Conservation (phyloP, 2,888 invertebrate species). For the Ernsta delagoae region DNA sequence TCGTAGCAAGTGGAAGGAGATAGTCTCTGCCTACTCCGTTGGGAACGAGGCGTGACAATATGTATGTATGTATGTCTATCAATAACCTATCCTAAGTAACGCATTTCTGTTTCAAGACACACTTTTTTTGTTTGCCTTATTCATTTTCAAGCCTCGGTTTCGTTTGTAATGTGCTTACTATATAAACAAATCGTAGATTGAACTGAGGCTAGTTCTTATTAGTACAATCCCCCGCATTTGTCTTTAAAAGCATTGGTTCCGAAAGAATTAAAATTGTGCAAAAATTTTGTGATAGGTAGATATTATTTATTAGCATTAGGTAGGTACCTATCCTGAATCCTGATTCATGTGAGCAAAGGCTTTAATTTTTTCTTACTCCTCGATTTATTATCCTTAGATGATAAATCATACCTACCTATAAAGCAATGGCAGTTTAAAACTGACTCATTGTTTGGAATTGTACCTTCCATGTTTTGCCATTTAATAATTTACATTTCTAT, state of each 20-base stretch:
- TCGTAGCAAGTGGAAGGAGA: too few species aligned
- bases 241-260: not conserved
- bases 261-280: not conserved
- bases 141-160: constrained; percentile 25
- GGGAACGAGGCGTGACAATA: too few species aligned
- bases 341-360: too few species aligned
- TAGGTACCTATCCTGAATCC: too few species aligned
- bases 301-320: too few species aligned
- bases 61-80: too few species aligned
- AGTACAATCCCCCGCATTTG: constrained; percentile 7
- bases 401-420: too few species aligned
- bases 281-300: too few species aligned
- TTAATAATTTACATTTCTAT: constrained; percentile 3
- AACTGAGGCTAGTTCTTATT: not conserved
- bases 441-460: not conserved
- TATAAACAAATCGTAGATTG: constrained; percentile 28
- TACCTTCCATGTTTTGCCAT: not conserved
- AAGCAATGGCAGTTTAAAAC: not conserved
- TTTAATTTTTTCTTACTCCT: too few species aligned
- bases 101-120: constrained; percentile 10
- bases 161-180: constrained; percentile 28
- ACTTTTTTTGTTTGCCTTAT: constrained; percentile 17
- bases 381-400: too few species aligned
- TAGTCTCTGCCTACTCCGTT: too few species aligned
- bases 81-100: too few species aligned